Percentiles rank a stretch among this genome's conserved stretches.
Conservation (phyloP, 2,888 invertebrate genomes). For the Drosophila peninsularis region DNA sequence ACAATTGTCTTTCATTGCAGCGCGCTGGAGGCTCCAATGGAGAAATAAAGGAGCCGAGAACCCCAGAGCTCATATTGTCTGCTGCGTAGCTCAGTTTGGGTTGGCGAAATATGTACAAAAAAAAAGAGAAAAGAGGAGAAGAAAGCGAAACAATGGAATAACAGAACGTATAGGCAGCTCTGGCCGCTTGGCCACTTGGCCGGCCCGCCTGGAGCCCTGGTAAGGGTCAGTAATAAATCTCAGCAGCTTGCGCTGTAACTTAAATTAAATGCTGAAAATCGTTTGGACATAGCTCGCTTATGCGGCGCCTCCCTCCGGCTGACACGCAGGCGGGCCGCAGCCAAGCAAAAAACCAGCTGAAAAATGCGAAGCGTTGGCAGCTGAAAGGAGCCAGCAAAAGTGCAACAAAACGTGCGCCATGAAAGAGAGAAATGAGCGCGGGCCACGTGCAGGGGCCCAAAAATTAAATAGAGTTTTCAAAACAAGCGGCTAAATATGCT, state of each 20-base stretch:
- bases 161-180: constrained; percentile 24
- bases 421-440: constrained; percentile 24
- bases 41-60: constrained; percentile 32
- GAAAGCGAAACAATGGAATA: constrained; percentile 30
- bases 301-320: constrained; percentile 1
- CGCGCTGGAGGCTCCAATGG: constrained; percentile 24
- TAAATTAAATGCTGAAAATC: constrained; percentile 82
- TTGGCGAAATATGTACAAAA: not conserved
- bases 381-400: constrained; percentile 41
- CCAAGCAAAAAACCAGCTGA: constrained; percentile 54
- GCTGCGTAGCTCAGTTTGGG: constrained; percentile 17
- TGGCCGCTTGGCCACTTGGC: constrained; percentile 17
- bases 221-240: constrained; percentile 81
- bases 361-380: constrained; percentile 57
- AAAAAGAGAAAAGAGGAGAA: not conserved
- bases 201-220: constrained; percentile 47
- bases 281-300: constrained; percentile 46
- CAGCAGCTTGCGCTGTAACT: constrained; percentile 72
- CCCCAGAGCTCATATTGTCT: constrained; percentile 51
- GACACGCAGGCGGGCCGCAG: constrained; percentile 30
- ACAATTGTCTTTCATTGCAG: constrained; percentile 19
- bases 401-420: constrained; percentile 55
- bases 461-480: constrained; percentile 80
- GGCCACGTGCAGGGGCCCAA: constrained; percentile 15
- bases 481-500: constrained; percentile 72